Evolutionary conservation across 2,797 vertebrate genomes (phyloP), one percentile per base, ranked within the genome.

Genomic region (Scarus forsteni): DNA sequence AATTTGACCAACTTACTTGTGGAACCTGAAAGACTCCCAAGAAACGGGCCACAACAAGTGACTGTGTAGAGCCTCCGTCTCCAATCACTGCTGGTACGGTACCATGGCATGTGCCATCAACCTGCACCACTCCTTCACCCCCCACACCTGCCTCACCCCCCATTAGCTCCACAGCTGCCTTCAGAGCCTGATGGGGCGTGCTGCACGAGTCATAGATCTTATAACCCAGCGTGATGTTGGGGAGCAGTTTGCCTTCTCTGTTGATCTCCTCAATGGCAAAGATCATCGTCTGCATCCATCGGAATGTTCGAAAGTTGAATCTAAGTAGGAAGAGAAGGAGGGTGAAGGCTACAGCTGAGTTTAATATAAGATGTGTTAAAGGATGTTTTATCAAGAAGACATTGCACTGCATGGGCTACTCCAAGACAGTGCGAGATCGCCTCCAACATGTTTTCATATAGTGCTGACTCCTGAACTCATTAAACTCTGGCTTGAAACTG

Each of bases 201-300:
- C 94, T 94, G 78, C 94, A 96, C 0, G 95, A 95, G 75, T 96
- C 94, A 67, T 93, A 95, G 59, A 96, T 94, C 87, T 82, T 93
- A 60, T 94, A 96, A 34, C 95, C 94, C 36, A 95, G 77, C 10
- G 91, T 94, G 52, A 94, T 39, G 66, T 94, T 94, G 9, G 94
- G 90, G 66, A 96, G 92, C 8, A 95, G 83, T 8, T 7, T 70
- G 3, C 69, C 75, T 44, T 93, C 72, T 70, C 80, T 91, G 85
- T 96, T 96, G 64, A 96, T 94, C 84, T 95, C 88, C 67, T 95
- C 93, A 2, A 95, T 88, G 27, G 94, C 93, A 89, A 95, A 96
- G 50, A 95, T 94, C 94, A 96, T 95, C 1, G 94, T 94, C 79
- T 95, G 94, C 93, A 95, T 94, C 94, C 94, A 96, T n/a, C 95